phyloP scores from a whole-genome alignment of 2,113 vertebrate genomes.

The Synchiropus splendidus region DNA sequence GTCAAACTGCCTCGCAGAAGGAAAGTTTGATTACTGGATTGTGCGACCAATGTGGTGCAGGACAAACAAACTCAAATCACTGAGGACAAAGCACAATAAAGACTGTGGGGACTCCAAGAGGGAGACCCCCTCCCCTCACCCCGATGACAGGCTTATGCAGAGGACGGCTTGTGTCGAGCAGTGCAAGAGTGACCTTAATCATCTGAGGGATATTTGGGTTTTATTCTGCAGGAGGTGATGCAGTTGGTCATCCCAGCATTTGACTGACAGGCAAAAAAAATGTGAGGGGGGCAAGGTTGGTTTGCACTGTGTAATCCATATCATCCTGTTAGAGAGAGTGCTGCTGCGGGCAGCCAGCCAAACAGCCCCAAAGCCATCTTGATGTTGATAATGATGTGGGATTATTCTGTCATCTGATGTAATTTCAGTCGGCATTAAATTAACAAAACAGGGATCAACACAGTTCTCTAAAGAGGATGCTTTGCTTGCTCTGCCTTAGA shows the following conservation, averaged over 20 bases:
- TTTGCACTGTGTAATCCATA: conserved; percentile 59
- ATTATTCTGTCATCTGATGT: conserved; percentile 58
- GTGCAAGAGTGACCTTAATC: conserved; percentile 65
- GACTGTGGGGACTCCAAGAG: conserved; percentile 5
- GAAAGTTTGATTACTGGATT: conserved; percentile 24
- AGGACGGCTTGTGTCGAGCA: conserved; percentile 35
- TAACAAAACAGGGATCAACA: conserved; percentile 41
- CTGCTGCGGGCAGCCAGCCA: conserved; percentile 30
- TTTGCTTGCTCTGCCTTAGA: conserved; percentile 25
- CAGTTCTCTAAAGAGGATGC: conserved; percentile 31
- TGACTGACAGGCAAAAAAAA: conserved; percentile 47
- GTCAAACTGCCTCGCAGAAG: conserved; percentile 31
- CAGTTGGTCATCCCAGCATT: conserved; percentile 36
- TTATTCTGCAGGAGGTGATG: conserved; percentile 38
- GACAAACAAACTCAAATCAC: conserved; percentile 9
- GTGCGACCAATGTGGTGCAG: conserved; percentile 2
- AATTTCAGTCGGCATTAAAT: conserved; percentile 43
- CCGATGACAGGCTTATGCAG: conserved; percentile 26
- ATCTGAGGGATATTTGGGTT: conserved; percentile 60
- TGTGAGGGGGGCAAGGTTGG: conserved; percentile 40
- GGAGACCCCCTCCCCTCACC: no score
- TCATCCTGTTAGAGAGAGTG: conserved; percentile 50
- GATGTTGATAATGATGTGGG: conserved; percentile 48
- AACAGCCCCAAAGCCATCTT: conserved; percentile 30
- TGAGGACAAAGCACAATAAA: conserved; percentile 7